Evolutionary conservation across 2,113 vertebrate genomes (phyloP).

Genomic region (cattle (Bos taurus)): DNA sequence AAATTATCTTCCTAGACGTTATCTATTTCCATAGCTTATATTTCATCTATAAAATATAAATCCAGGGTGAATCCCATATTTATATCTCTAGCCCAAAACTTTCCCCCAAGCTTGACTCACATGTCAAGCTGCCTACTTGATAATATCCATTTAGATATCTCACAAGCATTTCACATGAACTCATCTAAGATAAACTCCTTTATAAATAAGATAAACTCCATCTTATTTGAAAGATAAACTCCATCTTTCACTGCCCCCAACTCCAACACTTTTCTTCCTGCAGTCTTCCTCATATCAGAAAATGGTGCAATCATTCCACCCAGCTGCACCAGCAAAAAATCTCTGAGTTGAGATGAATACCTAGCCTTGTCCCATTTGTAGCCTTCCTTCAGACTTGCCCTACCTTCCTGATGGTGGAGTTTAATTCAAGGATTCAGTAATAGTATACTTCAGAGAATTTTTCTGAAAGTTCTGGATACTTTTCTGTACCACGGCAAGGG

Average conservation of each 20-base stretch:
- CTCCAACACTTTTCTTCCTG: background rate
- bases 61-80: background rate
- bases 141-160: background rate
- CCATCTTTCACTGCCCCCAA: background rate
- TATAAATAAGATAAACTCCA: background rate
- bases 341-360: background rate
- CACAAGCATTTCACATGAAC: background rate
- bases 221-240: background rate
- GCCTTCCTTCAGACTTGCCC: background rate
- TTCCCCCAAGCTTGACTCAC: background rate
- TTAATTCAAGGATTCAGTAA: background rate
- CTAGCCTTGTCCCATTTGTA: background rate
- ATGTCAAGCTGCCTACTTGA: background rate
- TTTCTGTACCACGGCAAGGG: background rate
- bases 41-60: background rate
- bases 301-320: background rate
- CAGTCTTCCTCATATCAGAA: background rate
- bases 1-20: background rate
- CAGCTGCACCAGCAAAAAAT: background rate
- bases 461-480: background rate
- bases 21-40: background rate
- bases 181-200: background rate
- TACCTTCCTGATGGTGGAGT: background rate
- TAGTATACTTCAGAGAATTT: background rate
- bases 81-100: background rate